Percentiles rank a stretch among this genome's conserved stretches.
Conservation (phyloP, 2,113 vertebrate genomes). For the Fregetta grallaria region DNA sequence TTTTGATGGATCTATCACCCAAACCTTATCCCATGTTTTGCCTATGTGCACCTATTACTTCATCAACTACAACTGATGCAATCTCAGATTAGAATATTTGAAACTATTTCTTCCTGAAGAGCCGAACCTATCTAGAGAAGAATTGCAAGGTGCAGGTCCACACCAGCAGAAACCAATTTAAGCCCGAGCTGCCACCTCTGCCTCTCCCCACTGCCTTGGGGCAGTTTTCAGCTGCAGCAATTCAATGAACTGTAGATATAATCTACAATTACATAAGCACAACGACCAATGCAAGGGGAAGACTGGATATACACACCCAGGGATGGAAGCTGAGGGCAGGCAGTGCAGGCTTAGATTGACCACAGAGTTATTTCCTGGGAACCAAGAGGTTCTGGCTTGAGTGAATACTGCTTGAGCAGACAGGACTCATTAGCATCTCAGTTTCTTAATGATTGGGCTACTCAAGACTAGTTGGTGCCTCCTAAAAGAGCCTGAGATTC, state of each 20-base stretch:
- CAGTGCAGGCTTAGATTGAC: not conserved
- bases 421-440: not conserved
- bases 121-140: not conserved
- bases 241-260: not conserved
- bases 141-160: not conserved
- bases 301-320: not conserved
- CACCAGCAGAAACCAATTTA: not conserved
- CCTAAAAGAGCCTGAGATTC: not conserved
- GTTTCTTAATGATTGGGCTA: not conserved
- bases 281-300: not conserved
- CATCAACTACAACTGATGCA: not conserved
- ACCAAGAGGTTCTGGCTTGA: not conserved
- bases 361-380: not conserved
- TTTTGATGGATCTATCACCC: not conserved
- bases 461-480: not conserved
- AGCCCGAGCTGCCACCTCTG: not conserved
- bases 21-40: not conserved
- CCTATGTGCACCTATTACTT: not conserved
- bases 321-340: not conserved
- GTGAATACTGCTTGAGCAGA: not conserved
- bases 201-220: not conserved
- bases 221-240: not conserved
- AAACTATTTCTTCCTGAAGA: not conserved
- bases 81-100: not conserved
- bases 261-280: not conserved